Evolutionary conservation across 2,113 vertebrate genomes (phyloP), one percentile per base, ranked within the genome.

Genomic region (Sinocyclocheilus maitianheensis): DNA sequence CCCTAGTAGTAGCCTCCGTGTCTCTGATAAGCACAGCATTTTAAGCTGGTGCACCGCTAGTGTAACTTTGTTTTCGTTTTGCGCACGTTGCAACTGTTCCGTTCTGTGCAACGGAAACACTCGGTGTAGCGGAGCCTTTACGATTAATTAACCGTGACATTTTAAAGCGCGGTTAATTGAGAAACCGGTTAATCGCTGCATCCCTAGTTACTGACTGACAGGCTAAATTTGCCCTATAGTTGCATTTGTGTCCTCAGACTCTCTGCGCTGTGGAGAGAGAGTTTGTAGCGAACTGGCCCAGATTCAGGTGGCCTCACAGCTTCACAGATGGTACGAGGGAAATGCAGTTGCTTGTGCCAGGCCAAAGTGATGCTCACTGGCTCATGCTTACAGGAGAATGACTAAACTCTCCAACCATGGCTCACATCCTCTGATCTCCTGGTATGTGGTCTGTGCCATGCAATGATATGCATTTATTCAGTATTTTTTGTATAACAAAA

Each of bases 271-370:
- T 46, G n/a, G 65, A 51, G 58, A 40, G 71, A 65, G 72, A 83
- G 43, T 53, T 53, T n/a, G 18, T 40, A 77, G 48, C 14, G 62
- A 55, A 77, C 75, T 87, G 86, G 72, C 86, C 85, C 58, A 84
- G 81, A 71, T 69, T 84, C 34, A 16, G 40, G 85, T 83, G 67
- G 43, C 77, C 63, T 82, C 26, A 80, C 76, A 65, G 72, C 26
- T 86, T 69, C 72, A 85, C 76, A 89, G 82, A 81, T 85, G 85
- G 81, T 82, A 58, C 37, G 4, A 85, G 34, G 46, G 77, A 89
- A 67, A 72, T 81, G 30, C 30, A 87, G 88, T 76, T 26, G 18
- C 51, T 79, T 78, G 24, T 86, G 81, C 77, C 80, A 82, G 75
- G 77, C 30, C 75, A 80, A 72, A 84, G 76, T 65, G 75, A 37